These are phyloP conservation scores for Druceiella hillmani DNA, from an alignment of 2,888 invertebrate genomes.

Conservation along the genomic window DNA sequence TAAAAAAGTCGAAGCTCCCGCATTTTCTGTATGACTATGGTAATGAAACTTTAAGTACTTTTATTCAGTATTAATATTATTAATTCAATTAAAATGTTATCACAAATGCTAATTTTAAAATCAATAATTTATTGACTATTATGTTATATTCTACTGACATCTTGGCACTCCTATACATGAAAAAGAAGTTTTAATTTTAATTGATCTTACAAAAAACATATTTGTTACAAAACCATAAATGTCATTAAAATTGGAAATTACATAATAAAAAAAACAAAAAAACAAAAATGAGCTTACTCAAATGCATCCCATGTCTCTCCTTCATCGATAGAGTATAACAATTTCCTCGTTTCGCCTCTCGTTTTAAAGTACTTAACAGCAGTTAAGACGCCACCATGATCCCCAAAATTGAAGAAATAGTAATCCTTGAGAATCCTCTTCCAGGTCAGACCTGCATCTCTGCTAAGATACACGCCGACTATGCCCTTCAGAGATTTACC, in stretches of 20 bases:
- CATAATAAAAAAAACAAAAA: not conserved
- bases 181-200: too few relatives aligned
- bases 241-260: not conserved
- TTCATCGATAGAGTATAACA: slow-evolving; percentile 82
- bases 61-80: too few relatives aligned
- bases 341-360: slow-evolving; percentile 69
- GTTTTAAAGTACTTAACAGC: slow-evolving; percentile 78
- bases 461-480: slow-evolving; percentile 72
- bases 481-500: slow-evolving; percentile 75
- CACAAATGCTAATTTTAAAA: too few relatives aligned
- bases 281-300: slow-evolving; percentile 32
- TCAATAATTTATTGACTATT: too few relatives aligned
- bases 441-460: slow-evolving; percentile 82
- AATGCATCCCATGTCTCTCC: slow-evolving; percentile 75
- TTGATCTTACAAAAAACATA: too few relatives aligned
- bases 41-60: too few relatives aligned
- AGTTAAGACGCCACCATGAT: slow-evolving; percentile 84
- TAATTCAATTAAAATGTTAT: too few relatives aligned
- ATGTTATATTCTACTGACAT: too few relatives aligned
- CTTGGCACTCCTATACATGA: too few relatives aligned
- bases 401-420: slow-evolving; percentile 84
- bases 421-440: slow-evolving; percentile 72
- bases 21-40: too few relatives aligned
- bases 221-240: too few relatives aligned
- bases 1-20: not conserved